Base-by-base conservation (phyloP, 2,797 vertebrate genomes). In the Bryconaethiops microstoma region DNA sequence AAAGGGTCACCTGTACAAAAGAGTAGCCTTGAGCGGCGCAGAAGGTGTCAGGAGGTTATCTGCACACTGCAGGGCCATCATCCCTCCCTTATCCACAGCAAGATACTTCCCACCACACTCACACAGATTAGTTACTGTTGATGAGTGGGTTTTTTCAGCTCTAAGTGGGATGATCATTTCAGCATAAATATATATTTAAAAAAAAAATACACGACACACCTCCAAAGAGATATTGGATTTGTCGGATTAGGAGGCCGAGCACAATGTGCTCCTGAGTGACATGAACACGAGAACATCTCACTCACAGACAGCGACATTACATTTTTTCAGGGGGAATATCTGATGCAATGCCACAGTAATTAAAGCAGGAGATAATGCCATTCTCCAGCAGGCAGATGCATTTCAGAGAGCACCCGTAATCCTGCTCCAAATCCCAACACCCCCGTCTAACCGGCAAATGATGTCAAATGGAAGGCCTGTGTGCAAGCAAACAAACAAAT, bases 331-430 rank as follows among this genome's bases (percentile, higher is more conserved):
- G 48, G 73, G 68, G 63, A 92, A 93, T 87, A 91, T 93, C 91
- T 95, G 95, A 96, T 96, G 95, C 93, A 94, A 94, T 94, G 91
- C 87, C 73, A 78, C 92, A 80, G 90, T 91, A 84, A 91, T 84
- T 89, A 90, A 92, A 89, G 87, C 88, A 92, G 90, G 80, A 73
- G 79, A 78, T 77, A 77, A 82, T 85, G 81, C 86, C 88, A 78
- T 84, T 92, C 85, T 83, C 78, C 81, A 82, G 85, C 60, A 71
- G 85, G 78, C 85, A 87, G 84, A 88, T 87, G 83, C 82, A 81
- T 85, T 89, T 88, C 86, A 88, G 84, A 85, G 74, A 85, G 78
- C 81, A 62, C 40, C 82, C 21, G 35, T 90, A 88, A 91, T 89
- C 88, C 89, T 80, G 69, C 80, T 85, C 78, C 83, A 87, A 85